Evolutionary conservation across 1,140 invertebrate species (phyloP).

Genomic region (Chlorops oryzae): DNA sequence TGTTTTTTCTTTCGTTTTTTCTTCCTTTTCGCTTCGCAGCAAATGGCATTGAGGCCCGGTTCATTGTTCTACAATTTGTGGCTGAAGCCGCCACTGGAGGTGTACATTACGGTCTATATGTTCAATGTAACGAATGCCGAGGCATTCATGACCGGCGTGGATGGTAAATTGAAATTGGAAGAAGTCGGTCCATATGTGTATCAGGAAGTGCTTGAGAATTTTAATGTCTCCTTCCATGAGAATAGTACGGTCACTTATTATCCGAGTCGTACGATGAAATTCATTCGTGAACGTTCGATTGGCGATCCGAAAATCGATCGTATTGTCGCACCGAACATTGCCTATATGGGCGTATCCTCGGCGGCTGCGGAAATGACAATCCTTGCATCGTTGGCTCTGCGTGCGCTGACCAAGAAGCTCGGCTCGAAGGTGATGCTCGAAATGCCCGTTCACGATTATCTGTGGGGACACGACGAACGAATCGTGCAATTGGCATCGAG

Average conservation of each 20-base stretch:
- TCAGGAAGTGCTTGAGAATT: constrained; percentile 66
- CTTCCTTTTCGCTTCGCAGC: constrained; percentile 40
- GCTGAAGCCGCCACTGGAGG: constrained; percentile 61
- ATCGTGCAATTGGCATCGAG: constrained; percentile 62
- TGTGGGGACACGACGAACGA: constrained; percentile 82
- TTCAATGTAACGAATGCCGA: constrained; percentile 80
- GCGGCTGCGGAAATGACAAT: constrained; percentile 30
- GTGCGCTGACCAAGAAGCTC: constrained; percentile 56
- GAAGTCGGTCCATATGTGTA: constrained; percentile 85
- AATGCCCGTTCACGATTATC: constrained; percentile 64
- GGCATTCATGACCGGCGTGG: constrained; percentile 61
- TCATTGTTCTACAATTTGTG: constrained; percentile 59
- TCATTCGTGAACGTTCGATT: constrained; percentile 62
- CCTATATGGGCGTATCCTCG: constrained; percentile 57
- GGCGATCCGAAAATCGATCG: constrained; percentile 59
- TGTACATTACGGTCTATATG: constrained; percentile 69
- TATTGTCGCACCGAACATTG: constrained; percentile 69
- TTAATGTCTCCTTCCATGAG: constrained; percentile 60
- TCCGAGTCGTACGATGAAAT: constrained; percentile 61
- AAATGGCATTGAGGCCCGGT: constrained; percentile 52
- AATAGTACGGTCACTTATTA: constrained; percentile 73
- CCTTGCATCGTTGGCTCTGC: constrained; percentile 52
- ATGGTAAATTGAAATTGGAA: constrained; percentile 61
- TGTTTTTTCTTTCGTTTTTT: too few species aligned
- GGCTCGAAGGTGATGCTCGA: constrained; percentile 64